These are phyloP conservation scores for Brachyistius frenatus DNA, from an alignment of 2,113 vertebrate species.

Conservation along the genomic window DNA sequence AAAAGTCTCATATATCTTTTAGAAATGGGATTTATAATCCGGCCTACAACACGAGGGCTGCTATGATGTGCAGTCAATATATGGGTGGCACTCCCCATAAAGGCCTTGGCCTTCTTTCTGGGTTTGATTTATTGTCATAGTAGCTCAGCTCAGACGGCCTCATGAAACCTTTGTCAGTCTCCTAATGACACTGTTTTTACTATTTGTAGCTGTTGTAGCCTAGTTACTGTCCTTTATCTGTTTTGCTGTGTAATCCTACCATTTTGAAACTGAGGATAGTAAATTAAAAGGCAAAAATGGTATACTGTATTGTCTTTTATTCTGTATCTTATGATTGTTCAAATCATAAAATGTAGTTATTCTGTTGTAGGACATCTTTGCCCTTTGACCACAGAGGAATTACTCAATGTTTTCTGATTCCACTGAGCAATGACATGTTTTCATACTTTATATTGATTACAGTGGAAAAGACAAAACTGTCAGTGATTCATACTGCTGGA, in stretches of 20 bases:
- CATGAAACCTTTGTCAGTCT: constrained; percentile 86
- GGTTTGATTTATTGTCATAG: constrained; percentile 86
- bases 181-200: constrained; percentile 87
- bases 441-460: background rate
- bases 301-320: background rate
- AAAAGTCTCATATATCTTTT: constrained; percentile 68
- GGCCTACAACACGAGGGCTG: constrained; percentile 59
- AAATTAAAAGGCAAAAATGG: too few species aligned
- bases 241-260: constrained; percentile 4
- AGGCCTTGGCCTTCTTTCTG: constrained; percentile 84
- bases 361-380: background rate
- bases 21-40: constrained; percentile 75
- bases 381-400: background rate
- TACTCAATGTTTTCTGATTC: background rate
- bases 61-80: constrained; percentile 80
- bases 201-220: constrained; percentile 25
- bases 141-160: constrained; percentile 82
- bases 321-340: constrained; percentile 7
- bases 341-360: background rate
- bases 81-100: constrained; percentile 84
- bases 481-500: background rate
- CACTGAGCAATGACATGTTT: background rate
- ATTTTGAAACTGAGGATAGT: background rate
- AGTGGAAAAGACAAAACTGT: background rate
- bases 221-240: constrained; percentile 1